Base-by-base conservation (phyloP, 2,888 invertebrate genomes). In the Drosophila neutralis region DNA sequence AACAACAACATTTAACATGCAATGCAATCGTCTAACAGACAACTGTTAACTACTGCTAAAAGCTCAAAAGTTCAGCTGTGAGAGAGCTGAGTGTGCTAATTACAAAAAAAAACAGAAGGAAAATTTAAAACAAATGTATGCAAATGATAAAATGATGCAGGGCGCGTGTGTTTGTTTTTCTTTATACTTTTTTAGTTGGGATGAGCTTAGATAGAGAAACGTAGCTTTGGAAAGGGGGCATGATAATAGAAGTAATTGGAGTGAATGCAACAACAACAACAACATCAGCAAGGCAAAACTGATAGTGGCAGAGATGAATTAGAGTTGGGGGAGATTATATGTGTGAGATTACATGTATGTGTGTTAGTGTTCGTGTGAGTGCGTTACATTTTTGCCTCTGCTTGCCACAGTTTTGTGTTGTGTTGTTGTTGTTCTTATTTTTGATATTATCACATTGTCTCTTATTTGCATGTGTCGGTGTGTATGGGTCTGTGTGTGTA, bases 111-210 rank as follows among this genome's bases (percentile, higher is more conserved):
- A 38, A 7, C n/a, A 15, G 38, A 33, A 59, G 15, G 24, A 66
- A 68, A 59, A 69, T 52, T 70, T 24, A 27, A 40, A 53, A 45
- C 51, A 83, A 54, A 84, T 69, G 83, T 80, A 90, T 87, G 87
- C 87, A 87, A 90, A 90, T 83, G 81, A 89, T 83, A 90, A 86
- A 78, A 61, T 75, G 67, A 67, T 67, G 67, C 67, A 67, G 36
- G 53, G 89, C 73, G 80, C 64, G 56, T 51, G 73, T 57, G 51
- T 67, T 33, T 21, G 10, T 29, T n/a, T n/a, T 18, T 59, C 18
- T 57, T 36, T 70, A 45, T 15, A 8, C 15, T n/a, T 75, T 65
- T 61, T 68, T 73, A n/a, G 54, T 54, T 40, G 8, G 61, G 54
- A 84, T 87, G 87, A 87, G 56, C 68, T 73, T 58, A 81, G 69